Evolutionary conservation across 2,113 vertebrate genomes (phyloP), one percentile per base, ranked within the genome.

Genomic region (Verasper variegatus): DNA sequence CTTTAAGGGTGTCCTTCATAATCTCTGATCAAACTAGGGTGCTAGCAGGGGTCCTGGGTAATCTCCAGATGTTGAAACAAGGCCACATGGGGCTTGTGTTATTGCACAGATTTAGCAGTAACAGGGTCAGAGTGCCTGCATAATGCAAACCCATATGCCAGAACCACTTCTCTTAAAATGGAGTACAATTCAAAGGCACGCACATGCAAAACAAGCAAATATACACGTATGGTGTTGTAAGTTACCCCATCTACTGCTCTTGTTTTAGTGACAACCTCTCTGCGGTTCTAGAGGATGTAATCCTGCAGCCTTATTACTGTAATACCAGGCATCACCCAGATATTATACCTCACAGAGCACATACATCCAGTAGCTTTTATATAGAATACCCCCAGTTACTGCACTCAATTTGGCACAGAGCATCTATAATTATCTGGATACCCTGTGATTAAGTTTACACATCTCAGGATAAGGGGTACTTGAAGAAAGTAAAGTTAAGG

Each of bases 51-150:
- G 68, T 86, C 66, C 76, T 68, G n/a, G n/a, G 59, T 85, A 88
- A 90, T 79, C 76, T 72, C 61, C 87, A 85, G 78, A 87, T 91
- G 81, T 82, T 90, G 45, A 73, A 89, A 88, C 54, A 84, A 86
- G 85, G 85, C 69, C 87, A 83, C 71, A 78, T 54, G 49, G 71
- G 55, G 65, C 55, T 83, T 87, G 66, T 73, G 23, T 86, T 84
- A 82, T 70, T 63, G 45, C 35, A 67, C 66, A 74, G 85, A 89
- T 89, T 89, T 87, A 80, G 49, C 52, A 71, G 31, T 71, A 85
- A 80, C 60, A 81, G 26, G 74, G 77, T 88, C 63, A 82, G 42
- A 74, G 64, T 51, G 47, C 26, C 14, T 55, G 24, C 61, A 54
- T 54, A 58, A 78, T 75, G 40, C 56, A 61, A 78, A 81, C 27